phyloP scores from a whole-genome alignment of 23 tunicate species.

The Halocynthia aurantium region DNA sequence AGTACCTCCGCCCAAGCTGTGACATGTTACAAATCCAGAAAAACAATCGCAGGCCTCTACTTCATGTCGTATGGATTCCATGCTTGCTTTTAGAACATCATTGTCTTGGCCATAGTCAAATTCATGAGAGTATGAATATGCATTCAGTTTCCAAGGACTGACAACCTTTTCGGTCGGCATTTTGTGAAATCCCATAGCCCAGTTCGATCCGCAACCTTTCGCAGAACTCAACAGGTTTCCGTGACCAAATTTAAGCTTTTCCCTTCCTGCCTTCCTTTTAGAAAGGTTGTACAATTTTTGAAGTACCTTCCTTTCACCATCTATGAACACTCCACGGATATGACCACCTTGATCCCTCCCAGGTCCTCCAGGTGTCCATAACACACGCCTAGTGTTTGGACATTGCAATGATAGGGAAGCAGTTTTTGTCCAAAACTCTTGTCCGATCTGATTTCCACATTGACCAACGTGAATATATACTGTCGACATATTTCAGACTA shows the following conservation, averaged over 20 bases:
- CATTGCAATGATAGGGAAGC: slow-evolving; percentile 5
- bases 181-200: slow-evolving; percentile 57
- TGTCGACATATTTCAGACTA: slow-evolving; percentile 40
- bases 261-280: background rate
- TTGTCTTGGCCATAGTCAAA: slow-evolving; percentile 39
- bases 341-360: slow-evolving; percentile 15
- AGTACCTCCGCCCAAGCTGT: slow-evolving; percentile 86
- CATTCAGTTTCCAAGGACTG: slow-evolving; percentile 25
- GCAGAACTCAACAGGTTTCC: slow-evolving; percentile 38
- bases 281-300: slow-evolving; percentile 25
- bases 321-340: slow-evolving; percentile 57
- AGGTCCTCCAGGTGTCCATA: slow-evolving; percentile 14
- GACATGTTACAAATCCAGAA: slow-evolving; percentile 66
- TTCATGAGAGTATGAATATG: slow-evolving; percentile 32
- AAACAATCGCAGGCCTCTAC: slow-evolving; percentile 74
- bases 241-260: slow-evolving; percentile 21
- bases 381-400: slow-evolving; percentile 14
- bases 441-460: slow-evolving; percentile 86
- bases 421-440: slow-evolving; percentile 61
- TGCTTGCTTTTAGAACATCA: slow-evolving; percentile 40
- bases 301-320: slow-evolving; percentile 77
- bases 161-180: slow-evolving; percentile 30
- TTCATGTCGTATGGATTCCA: slow-evolving; percentile 58
- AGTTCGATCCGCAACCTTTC: slow-evolving; percentile 91
- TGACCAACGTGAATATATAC: slow-evolving; percentile 88